Base-by-base conservation (phyloP, 1,140 invertebrate species). In the Drosophila orena region DNA sequence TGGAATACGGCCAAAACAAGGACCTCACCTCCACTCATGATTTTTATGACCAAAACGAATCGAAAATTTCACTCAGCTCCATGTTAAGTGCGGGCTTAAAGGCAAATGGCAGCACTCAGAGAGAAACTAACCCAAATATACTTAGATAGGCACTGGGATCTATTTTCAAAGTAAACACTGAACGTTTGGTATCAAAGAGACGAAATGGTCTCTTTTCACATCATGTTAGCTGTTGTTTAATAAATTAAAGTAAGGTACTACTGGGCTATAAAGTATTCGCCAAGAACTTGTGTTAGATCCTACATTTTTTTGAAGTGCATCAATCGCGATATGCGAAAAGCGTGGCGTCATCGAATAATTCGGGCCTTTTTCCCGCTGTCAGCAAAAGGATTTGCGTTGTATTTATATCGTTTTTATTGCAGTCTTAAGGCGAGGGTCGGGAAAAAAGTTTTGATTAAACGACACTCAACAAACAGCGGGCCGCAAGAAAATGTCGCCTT, bases 401-500 rank as follows among this genome's bases (percentile, higher is more conserved):
- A 86, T 86, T 88, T 86, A 88, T 86, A 76, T 77, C 47, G 44
- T 62, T 86, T 86, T 86, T 88, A 86, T 86, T 64, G 84, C 84
- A 69, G 52, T 76, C 69, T 71, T 83, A 58, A 66, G 64, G 43
- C 74, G 46, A 38, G 10, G 40, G 11, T 34, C 42, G 24, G 24
- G 12, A 40, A 50, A 70, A 79, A 85, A 80, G 43, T 88, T 88
- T 88, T 88, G 84, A 88, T 88, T 84, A 89, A 88, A 89, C 77
- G 76, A 83, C 83, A 83, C 83, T 88, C 71, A 60, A 72, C 73
- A 69, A 76, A 77, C 70, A 68, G 50, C 34, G 73, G 44, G 27
- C 30, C 8, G 30, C 10, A 30, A 49, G 61, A 77, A 86, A 81
- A 86, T 72, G 75, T 79, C 84, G 83, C 76, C 79, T 89, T 84